These are phyloP conservation scores for Tragopan temminckii DNA, from an alignment of 2,797 vertebrate species.

Conservation along the genomic window DNA sequence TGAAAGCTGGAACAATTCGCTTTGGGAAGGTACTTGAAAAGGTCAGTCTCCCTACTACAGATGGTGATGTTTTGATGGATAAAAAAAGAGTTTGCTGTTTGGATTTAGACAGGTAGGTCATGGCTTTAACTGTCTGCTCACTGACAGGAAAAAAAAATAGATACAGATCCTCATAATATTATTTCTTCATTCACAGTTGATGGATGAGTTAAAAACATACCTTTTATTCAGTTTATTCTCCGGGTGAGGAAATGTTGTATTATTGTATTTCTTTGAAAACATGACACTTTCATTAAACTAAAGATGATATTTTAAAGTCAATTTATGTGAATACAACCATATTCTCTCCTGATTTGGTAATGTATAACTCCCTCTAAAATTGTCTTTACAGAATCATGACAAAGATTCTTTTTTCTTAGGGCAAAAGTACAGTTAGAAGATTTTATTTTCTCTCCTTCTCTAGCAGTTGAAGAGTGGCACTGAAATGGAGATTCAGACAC, in stretches of 20 bases:
- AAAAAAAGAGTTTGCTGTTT: constrained; percentile 5
- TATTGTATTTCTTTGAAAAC: neutral
- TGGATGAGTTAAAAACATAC: constrained; percentile 3
- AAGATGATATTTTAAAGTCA: constrained; percentile 15
- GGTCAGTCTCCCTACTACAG: constrained; percentile 16
- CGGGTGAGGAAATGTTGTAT: neutral
- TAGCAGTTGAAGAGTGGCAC: neutral
- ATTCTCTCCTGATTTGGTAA: constrained; percentile 22
- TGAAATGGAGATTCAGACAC: constrained; percentile 11
- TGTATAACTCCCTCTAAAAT: constrained; percentile 33
- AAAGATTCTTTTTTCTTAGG: neutral
- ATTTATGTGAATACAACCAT: neutral
- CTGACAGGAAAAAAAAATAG: neutral
- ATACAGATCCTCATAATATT: neutral
- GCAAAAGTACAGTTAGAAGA: neutral
- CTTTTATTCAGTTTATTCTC: constrained; percentile 16
- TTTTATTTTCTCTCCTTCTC: neutral
- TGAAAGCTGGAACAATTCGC: constrained; percentile 44
- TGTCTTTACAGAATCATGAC: neutral
- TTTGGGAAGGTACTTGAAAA: constrained; percentile 38
- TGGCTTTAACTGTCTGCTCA: constrained; percentile 29
- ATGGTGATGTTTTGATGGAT: constrained; percentile 21
- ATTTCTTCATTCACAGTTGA: constrained; percentile 10
- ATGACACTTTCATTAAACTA: constrained; percentile 10
- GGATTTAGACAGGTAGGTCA: constrained; percentile 45